Base-by-base conservation (phyloP, 2,797 vertebrate genomes). In the Enteromius viviparus region DNA sequence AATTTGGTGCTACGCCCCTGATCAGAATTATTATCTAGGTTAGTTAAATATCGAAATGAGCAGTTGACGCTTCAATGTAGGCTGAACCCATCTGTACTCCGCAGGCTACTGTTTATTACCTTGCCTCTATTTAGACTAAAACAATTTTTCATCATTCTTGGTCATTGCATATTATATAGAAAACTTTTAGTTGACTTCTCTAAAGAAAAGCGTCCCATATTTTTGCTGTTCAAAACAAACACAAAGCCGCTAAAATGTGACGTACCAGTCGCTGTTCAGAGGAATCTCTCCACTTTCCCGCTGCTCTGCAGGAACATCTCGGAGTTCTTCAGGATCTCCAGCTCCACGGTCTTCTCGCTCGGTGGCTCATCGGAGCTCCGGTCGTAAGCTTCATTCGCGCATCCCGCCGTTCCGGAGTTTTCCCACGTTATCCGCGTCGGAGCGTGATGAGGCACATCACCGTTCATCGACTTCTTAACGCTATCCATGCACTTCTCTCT, bases 341-440 rank as follows among this genome's bases (percentile, higher is more conserved):
- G 6, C 87, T 94, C 92, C 85, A 93, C 47, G 53, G 84, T 90
- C 68, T 85, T 93, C 3, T 87, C 85, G 0, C 0, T 65, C 62
- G 29, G 62, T 19, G 62, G 62, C 29, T 29, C 62, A 3, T 70
- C 53, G 1, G 45, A 15, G 34, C 83, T 86, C 11, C n/a, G 77
- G 14, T 93, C 92, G 68, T 91, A 94, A 0, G 89, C 93, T 15
- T 8, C 40, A 87, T 95, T 95, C 69, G 91, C 87, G 23, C 90
- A 89, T 10, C 89, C 91, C 1, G 82, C 45, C 45, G 75, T 17
- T 11, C 55, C 17, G 6, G 86, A 1, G 49, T 47, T 77, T 6
- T 89, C 90, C 91, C 92, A 91, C 10, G 78, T 87, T 3, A 89
- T 55, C 76, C 81, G 83, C 40, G 83, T 70, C 4, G 90, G 89